Evolutionary conservation across 2,888 invertebrate genomes (phyloP).

Genomic region (Phortica okadai): DNA sequence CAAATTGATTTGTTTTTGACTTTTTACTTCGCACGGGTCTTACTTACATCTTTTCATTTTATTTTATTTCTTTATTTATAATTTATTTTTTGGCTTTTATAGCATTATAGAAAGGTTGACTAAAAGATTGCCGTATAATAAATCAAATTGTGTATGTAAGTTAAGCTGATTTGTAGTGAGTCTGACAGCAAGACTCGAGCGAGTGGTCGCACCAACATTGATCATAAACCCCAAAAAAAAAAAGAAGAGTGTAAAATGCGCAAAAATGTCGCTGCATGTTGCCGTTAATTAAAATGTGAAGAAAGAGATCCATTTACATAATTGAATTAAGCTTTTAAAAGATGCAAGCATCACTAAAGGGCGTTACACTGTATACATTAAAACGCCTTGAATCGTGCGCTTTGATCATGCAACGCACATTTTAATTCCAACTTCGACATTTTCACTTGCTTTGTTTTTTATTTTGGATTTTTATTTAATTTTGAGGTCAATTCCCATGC

Average conservation of each 20-base stretch:
- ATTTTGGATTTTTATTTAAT: neutral
- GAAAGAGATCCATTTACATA: conserved; percentile 24
- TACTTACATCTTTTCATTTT: neutral
- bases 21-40: neutral
- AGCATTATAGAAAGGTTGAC: neutral
- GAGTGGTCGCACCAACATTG: neutral
- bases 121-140: conserved; percentile 1
- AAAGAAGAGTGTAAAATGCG: neutral
- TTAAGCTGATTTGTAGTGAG: neutral
- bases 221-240: neutral
- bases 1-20: conserved; percentile 56
- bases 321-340: conserved; percentile 31
- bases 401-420: conserved; percentile 1
- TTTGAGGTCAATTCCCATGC: conserved; percentile 28
- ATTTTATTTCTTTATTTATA: neutral
- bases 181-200: neutral
- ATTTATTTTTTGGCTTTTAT: neutral
- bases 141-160: neutral
- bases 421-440: neutral
- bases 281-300: conserved; percentile 14
- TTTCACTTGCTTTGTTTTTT: neutral
- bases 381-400: neutral
- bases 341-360: conserved; percentile 26
- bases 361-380: conserved; percentile 21
- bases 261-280: neutral